Evolutionary conservation across 1,140 invertebrate genomes (phyloP).

Genomic region (Eupeodes corollae): DNA sequence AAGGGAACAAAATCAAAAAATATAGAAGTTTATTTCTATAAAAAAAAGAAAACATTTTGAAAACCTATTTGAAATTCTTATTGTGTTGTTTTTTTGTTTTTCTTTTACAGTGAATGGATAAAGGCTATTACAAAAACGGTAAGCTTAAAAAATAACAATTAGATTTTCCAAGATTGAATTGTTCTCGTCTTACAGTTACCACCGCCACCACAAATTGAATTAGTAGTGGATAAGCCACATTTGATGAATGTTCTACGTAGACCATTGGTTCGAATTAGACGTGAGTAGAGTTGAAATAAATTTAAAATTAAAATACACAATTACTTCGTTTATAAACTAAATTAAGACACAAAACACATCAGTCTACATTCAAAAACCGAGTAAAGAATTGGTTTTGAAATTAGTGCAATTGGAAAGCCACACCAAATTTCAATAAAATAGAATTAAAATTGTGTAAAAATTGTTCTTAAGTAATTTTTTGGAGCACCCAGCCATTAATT

Average conservation of each 20-base stretch:
- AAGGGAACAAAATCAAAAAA: neutral
- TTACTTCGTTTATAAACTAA: too few species aligned
- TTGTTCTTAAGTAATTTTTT: too few species aligned
- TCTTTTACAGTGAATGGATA: constrained; percentile 51
- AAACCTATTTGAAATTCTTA: neutral
- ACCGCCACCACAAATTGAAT: constrained; percentile 46
- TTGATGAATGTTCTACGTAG: constrained; percentile 46
- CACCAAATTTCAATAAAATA: too few species aligned
- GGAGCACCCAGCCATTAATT: too few species aligned
- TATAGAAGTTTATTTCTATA: too few species aligned
- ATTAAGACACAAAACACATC: too few species aligned
- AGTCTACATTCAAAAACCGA: too few species aligned
- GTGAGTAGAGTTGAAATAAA: constrained; percentile 39
- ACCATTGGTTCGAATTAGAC: constrained; percentile 46
- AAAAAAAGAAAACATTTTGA: neutral
- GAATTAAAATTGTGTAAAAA: too few species aligned
- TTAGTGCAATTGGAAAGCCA: too few species aligned
- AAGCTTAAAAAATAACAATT: constrained; percentile 26
- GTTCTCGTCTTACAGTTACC: constrained; percentile 36
- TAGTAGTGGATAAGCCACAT: constrained; percentile 49
- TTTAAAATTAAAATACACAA: too few species aligned
- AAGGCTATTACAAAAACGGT: constrained; percentile 59
- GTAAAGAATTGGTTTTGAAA: too few species aligned
- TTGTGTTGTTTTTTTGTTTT: constrained; percentile 16
- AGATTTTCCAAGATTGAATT: neutral